Conservation (phyloP, 2,888 invertebrate genomes). For the Oscheius onirici region DNA sequence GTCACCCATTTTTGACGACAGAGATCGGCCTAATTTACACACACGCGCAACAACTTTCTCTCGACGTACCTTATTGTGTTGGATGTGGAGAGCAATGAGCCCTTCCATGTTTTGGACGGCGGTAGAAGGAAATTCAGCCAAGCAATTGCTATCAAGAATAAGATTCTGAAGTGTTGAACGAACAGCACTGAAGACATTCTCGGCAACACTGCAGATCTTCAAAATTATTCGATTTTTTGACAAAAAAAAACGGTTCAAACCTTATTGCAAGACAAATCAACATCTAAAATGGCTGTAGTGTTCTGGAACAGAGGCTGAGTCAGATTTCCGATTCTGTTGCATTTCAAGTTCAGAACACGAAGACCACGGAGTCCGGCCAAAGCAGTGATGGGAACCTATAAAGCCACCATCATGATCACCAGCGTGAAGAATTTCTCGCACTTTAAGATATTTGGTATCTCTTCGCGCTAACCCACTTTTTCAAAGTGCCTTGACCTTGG, state of each 20-base stretch:
- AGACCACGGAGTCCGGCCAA: constrained; percentile 59
- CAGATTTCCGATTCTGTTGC: constrained; percentile 73
- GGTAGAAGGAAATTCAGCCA: constrained; percentile 61
- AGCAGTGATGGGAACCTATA: constrained; percentile 61
- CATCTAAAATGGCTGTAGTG: constrained; percentile 67
- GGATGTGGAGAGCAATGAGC: constrained; percentile 69
- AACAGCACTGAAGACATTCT: constrained; percentile 61
- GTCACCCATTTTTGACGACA: constrained; percentile 6
- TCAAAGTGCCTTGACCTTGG: constrained; percentile 32
- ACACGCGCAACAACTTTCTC: constrained; percentile 18
- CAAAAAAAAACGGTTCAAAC: constrained; percentile 43
- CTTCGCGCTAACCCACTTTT: constrained; percentile 26
- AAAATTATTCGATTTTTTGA: constrained; percentile 6
- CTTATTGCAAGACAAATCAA: constrained; percentile 71
- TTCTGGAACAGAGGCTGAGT: constrained; percentile 62
- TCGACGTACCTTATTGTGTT: constrained; percentile 67
- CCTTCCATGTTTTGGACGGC: constrained; percentile 66
- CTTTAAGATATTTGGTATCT: constrained; percentile 3
- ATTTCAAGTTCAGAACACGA: constrained; percentile 66
- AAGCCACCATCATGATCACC: constrained; percentile 3
- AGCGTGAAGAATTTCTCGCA: too few relatives aligned
- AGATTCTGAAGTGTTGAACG: constrained; percentile 67
- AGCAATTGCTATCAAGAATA: constrained; percentile 70
- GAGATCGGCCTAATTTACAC: constrained; percentile 17
- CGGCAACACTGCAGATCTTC: constrained; percentile 63